These are phyloP conservation scores for Alcis repandata DNA, from an alignment of 2,888 invertebrate species.

Conservation along the genomic window DNA sequence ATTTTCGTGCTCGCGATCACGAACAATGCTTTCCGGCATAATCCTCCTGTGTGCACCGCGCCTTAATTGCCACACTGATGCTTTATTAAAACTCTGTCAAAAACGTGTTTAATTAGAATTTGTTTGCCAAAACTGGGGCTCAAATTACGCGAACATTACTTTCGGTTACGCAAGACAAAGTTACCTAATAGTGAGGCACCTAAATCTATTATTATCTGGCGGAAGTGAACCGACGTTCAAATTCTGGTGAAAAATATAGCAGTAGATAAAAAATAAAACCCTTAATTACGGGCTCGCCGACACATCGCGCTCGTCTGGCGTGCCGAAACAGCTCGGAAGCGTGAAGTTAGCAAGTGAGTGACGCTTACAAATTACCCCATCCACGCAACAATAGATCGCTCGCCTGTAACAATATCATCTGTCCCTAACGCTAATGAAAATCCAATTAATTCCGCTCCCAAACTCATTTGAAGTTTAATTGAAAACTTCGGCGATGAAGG, in stretches of 20 bases:
- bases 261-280: constrained; percentile 18
- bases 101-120: constrained; percentile 24
- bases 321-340: constrained; percentile 55
- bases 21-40: constrained; percentile 67
- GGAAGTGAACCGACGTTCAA: constrained; percentile 4
- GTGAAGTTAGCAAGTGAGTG: constrained; percentile 72
- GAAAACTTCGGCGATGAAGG: constrained; percentile 78
- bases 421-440: constrained; percentile 85
- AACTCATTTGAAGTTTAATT: constrained; percentile 86
- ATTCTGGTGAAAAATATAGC: not conserved
- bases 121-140: constrained; percentile 19
- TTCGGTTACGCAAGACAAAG: constrained; percentile 5
- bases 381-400: constrained; percentile 61
- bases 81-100: constrained; percentile 42
- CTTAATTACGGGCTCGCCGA: constrained; percentile 33
- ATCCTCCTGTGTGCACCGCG: constrained; percentile 48
- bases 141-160: not conserved
- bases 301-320: constrained; percentile 38
- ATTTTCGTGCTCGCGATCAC: constrained; percentile 69
- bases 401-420: constrained; percentile 83
- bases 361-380: constrained; percentile 77
- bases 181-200: constrained; percentile 11
- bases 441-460: constrained; percentile 84
- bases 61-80: constrained; percentile 42
- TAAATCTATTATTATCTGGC: constrained; percentile 8